These are phyloP conservation scores for Sinhomidia bicolor DNA, from an alignment of 2,888 invertebrate genomes.

Conservation along the genomic window DNA sequence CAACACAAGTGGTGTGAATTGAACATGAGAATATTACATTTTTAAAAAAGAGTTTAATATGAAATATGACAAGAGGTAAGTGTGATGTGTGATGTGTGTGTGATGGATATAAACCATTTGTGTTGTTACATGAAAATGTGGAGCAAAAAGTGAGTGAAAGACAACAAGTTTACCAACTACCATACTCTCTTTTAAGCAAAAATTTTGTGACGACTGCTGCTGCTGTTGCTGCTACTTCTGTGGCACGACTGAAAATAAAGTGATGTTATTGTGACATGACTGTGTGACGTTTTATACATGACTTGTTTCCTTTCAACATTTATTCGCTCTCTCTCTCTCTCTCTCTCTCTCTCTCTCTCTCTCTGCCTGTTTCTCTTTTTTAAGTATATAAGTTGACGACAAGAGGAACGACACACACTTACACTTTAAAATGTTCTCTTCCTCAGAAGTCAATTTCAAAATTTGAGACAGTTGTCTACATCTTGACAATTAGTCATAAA, in stretches of 20 bases:
- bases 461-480: conserved; percentile 21
- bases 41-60: conserved; percentile 45
- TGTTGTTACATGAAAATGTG: conserved; percentile 29
- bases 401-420: conserved; percentile 13
- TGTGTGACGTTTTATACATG: conserved; percentile 50
- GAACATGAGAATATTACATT: conserved; percentile 36
- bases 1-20: conserved; percentile 43
- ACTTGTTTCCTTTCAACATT: conserved; percentile 41
- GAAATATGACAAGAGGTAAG: conserved; percentile 55
- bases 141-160: conserved; percentile 30
- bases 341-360: too few relatives aligned
- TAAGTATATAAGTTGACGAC: too few relatives aligned
- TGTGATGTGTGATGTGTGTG: conserved; percentile 35
- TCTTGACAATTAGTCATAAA: conserved; percentile 54
- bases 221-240: too few relatives aligned
- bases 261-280: conserved; percentile 47
- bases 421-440: conserved; percentile 29
- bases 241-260: conserved; percentile 33
- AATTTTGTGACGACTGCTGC: conserved; percentile 29
- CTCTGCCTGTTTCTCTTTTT: too few relatives aligned
- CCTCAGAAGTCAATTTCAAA: conserved; percentile 3
- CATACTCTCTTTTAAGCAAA: background rate
- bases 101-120: conserved; percentile 61
- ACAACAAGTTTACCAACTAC: background rate
- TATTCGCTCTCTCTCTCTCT: background rate